Evolutionary conservation across 2,888 invertebrate genomes (phyloP).

Genomic region (Polia nebulosa): DNA sequence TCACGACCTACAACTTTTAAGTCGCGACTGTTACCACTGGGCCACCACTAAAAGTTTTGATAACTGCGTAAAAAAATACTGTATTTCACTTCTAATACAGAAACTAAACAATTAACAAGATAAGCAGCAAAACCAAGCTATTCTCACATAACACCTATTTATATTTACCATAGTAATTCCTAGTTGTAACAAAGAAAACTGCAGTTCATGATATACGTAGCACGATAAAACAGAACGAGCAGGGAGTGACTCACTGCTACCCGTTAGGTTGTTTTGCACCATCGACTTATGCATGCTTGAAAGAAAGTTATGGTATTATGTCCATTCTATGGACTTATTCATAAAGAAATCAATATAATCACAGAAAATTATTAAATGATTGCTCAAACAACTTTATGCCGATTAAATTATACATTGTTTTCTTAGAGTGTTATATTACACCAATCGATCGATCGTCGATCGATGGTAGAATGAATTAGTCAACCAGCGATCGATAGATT

Average conservation of each 20-base stretch:
- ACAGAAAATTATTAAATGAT: too few species aligned
- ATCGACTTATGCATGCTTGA: slow-evolving; percentile 13
- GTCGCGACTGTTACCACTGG: too few species aligned
- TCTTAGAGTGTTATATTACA: too few species aligned
- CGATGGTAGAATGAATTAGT: too few species aligned
- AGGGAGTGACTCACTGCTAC: slow-evolving; percentile 47
- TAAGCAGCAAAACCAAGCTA: slow-evolving; percentile 5
- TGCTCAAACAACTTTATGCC: too few species aligned
- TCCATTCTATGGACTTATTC: too few species aligned
- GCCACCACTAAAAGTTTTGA: too few species aligned
- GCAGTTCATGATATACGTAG: slow-evolving; percentile 44
- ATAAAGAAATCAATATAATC: too few species aligned
- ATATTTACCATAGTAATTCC: slow-evolving; percentile 29
- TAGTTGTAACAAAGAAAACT: slow-evolving; percentile 57
- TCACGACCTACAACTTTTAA: too few species aligned
- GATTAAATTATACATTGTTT: too few species aligned
- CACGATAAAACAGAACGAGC: slow-evolving; percentile 41
- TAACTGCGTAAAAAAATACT: not conserved
- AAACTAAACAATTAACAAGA: not conserved
- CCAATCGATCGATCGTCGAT: too few species aligned
- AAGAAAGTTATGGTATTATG: not conserved
- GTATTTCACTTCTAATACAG: not conserved
- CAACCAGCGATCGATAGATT: too few species aligned
- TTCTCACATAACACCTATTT: slow-evolving; percentile 15
- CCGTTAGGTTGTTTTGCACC: slow-evolving; percentile 44